Evolutionary conservation across 2,888 invertebrate genomes (phyloP), one percentile per base, ranked within the genome.

Genomic region (Caenorhabditis auriculariae): DNA sequence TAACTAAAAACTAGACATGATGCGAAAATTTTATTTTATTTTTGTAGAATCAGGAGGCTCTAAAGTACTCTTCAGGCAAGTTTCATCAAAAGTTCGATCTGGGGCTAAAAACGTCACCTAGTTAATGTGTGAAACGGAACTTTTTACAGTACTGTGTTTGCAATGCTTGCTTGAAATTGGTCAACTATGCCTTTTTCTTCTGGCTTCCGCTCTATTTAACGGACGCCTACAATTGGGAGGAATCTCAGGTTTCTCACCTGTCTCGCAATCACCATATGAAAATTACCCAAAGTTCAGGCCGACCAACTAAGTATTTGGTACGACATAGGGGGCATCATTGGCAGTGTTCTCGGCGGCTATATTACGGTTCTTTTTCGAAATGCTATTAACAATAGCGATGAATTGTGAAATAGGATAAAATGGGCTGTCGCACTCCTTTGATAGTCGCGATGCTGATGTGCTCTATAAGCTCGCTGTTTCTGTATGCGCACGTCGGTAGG

Each of bases 131-230:
- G n/a, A n/a, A n/a, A n/a, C n/a, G n/a, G n/a, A n/a, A n/a, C n/a
- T n/a, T n/a, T 5, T 81, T 83, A 65, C 77, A 84, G 83, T 85
- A 84, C 74, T 83, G 85, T 23, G 72, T 85, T 43, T 81, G 84
- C 51, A 85, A 84, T 70, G 85, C 84, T 4, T 85, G 84, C 64
- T 77, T 85, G 58, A 85, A 85, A 68, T 75, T 85, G 52, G 85
- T 85, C 53, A 85, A 85, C 70, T 85, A 85, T 66, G 84, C 84
- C 6, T 85, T 85, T 75, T 84, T 85, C 80, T 85, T 85, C 77
- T 85, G 85, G 85, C 74, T 85, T 51, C 85, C 85, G 21, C 82
- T 81, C 59, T 85, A 85, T 67, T 74, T 85, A 35, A 76, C 77
- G 27, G 81, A 75, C 32, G 70, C 69, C 7, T 73, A 73, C 48